Percentiles rank a stretch among this genome's conserved stretches.
These are phyloP conservation scores for Aldabrachelys gigantea DNA, from an alignment of 2,113 vertebrate genomes.

Conservation along the genomic window DNA sequence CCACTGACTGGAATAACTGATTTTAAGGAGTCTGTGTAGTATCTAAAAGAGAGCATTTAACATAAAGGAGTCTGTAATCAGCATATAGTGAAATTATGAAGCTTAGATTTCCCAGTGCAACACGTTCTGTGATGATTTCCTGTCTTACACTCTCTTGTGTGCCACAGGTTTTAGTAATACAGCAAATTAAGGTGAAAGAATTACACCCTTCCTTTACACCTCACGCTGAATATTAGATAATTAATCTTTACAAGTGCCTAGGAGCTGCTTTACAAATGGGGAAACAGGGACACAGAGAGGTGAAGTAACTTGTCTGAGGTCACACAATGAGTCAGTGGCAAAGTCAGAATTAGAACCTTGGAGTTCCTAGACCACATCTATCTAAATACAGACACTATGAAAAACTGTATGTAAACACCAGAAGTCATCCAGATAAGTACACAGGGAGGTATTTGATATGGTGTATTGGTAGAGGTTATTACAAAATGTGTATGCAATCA, in stretches of 20 bases:
- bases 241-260: conserved; percentile 25
- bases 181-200: background rate
- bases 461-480: background rate
- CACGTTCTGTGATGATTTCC: background rate
- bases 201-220: conserved; percentile 10
- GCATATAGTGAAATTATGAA: background rate
- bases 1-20: background rate
- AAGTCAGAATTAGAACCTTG: background rate
- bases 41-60: background rate
- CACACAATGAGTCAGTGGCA: conserved; percentile 43
- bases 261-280: background rate
- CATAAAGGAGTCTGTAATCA: background rate
- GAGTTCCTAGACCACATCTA: background rate
- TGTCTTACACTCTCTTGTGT: background rate
- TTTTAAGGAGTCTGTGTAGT: background rate
- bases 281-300: conserved; percentile 13
- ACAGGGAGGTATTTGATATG: background rate
- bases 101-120: background rate
- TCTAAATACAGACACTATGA: background rate
- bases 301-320: conserved; percentile 59
- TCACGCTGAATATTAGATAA: background rate
- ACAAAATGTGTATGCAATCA: background rate
- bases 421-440: conserved; percentile 26
- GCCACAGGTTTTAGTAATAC: background rate
- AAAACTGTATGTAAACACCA: background rate